Percentiles rank a stretch among this genome's conserved stretches.
These are phyloP conservation scores for Rhinophrynus dorsalis DNA, from an alignment of 2,797 vertebrate genomes.

Conservation along the genomic window DNA sequence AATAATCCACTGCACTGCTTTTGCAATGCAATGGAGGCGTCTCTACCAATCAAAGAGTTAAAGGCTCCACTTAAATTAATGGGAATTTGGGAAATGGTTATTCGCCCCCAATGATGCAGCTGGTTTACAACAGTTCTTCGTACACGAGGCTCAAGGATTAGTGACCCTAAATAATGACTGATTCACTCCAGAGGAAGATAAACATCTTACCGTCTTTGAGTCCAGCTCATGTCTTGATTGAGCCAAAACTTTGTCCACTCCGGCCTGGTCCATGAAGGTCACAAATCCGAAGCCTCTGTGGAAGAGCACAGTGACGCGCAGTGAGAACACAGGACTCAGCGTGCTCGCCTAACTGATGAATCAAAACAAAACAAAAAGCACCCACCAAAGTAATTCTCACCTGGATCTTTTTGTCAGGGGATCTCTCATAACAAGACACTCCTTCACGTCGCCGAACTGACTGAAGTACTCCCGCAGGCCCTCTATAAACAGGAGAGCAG, in stretches of 20 bases:
- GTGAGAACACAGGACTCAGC: not conserved
- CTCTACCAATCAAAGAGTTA: no score
- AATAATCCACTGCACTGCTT: no score
- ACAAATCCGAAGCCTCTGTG: constrained; percentile 95
- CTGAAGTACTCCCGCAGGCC: constrained; percentile 98
- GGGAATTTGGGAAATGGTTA: no score
- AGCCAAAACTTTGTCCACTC: constrained; percentile 97
- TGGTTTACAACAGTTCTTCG: no score
- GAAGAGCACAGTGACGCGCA: not conserved
- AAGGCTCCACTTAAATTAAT: no score
- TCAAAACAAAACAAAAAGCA: no score
- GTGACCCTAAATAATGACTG: no score
- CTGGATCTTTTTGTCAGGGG: constrained; percentile 98
- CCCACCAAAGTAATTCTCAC: constrained; percentile 66
- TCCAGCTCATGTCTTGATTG: constrained; percentile 95
- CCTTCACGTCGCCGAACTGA: constrained; percentile 98
- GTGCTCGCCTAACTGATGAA: no score
- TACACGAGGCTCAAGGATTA: no score
- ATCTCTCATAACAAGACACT: constrained; percentile 99
- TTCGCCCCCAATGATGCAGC: no score
- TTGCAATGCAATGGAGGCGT: no score
- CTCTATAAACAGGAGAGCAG: constrained; percentile 75
- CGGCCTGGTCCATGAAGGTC: constrained; percentile 96
- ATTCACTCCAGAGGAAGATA: no score
- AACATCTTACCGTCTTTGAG: constrained; percentile 98